Evolutionary conservation across 37 sponge, comb jelly and placozoan species (phyloP).

Genomic region (Amphimedon queenslandica): DNA sequence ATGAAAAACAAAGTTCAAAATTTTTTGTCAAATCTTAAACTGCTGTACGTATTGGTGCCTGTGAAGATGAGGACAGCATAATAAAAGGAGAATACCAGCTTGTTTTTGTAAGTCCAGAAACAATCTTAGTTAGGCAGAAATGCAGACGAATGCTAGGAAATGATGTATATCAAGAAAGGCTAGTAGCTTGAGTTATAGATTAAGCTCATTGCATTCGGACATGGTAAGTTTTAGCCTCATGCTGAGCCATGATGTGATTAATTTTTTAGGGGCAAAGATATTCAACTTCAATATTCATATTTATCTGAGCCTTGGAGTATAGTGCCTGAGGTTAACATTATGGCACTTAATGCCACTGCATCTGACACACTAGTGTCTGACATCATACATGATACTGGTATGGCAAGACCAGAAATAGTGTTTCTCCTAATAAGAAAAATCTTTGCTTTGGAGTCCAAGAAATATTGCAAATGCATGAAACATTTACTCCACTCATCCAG

Average conservation of each 20-base stretch:
- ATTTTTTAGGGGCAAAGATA: neutral
- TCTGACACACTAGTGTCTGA: neutral
- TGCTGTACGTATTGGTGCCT: neutral
- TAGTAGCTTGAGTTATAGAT: neutral
- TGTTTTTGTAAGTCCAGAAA: neutral
- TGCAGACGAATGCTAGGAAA: neutral
- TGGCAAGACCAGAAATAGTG: neutral
- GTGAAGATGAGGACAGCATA: neutral
- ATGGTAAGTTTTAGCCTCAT: neutral
- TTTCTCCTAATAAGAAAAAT: too few relatives aligned
- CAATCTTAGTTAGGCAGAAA: neutral
- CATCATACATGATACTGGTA: neutral
- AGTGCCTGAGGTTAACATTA: neutral
- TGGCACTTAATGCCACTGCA: neutral
- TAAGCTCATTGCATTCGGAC: neutral
- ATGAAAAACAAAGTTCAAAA: neutral
- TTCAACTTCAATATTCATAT: neutral
- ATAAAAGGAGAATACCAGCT: neutral
- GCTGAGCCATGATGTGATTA: neutral
- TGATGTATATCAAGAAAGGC: neutral
- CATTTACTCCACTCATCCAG: neutral
- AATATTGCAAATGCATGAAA: neutral
- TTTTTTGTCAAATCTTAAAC: neutral
- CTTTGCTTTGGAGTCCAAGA: neutral
- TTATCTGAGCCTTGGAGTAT: neutral